A percentile compares a stretch with the other conserved stretches of the same genome.
Evolutionary conservation across 1,140 invertebrate species (phyloP).

Genomic region (Chionoecetes opilio): DNA sequence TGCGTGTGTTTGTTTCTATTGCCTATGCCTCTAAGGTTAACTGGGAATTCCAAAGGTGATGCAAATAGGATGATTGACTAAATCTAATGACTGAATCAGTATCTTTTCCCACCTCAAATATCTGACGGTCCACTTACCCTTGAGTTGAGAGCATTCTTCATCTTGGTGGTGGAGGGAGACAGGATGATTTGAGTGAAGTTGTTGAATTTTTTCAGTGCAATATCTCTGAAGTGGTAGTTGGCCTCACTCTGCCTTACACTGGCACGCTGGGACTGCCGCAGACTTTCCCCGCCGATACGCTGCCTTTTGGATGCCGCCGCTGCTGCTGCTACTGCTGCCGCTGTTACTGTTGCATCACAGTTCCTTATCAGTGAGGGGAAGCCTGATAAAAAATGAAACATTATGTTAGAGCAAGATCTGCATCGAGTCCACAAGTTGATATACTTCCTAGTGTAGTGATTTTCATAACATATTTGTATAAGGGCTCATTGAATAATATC

Average conservation of each 20-base stretch:
- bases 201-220: slow-evolving; percentile 87
- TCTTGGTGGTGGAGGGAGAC: slow-evolving; percentile 86
- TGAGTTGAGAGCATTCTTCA: slow-evolving; percentile 86
- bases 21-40: too few relatives aligned
- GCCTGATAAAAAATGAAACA: background rate
- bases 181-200: slow-evolving; percentile 88
- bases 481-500: too few relatives aligned
- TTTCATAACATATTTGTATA: too few relatives aligned
- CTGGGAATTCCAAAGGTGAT: too few relatives aligned
- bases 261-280: slow-evolving; percentile 82
- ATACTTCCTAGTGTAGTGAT: too few relatives aligned
- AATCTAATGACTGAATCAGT: too few relatives aligned
- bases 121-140: too few relatives aligned
- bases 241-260: slow-evolving; percentile 83
- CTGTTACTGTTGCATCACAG: slow-evolving; percentile 53
- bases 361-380: slow-evolving; percentile 67
- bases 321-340: background rate
- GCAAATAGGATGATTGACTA: too few relatives aligned
- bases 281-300: slow-evolving; percentile 56
- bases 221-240: slow-evolving; percentile 86
- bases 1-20: too few relatives aligned
- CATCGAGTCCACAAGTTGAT: too few relatives aligned
- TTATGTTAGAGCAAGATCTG: background rate
- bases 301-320: slow-evolving; percentile 42
- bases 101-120: too few relatives aligned